Percentiles rank a stretch among this genome's conserved stretches.
Evolutionary conservation across 2,797 vertebrate genomes (phyloP).

Genomic region (Ficedula albicollis): DNA sequence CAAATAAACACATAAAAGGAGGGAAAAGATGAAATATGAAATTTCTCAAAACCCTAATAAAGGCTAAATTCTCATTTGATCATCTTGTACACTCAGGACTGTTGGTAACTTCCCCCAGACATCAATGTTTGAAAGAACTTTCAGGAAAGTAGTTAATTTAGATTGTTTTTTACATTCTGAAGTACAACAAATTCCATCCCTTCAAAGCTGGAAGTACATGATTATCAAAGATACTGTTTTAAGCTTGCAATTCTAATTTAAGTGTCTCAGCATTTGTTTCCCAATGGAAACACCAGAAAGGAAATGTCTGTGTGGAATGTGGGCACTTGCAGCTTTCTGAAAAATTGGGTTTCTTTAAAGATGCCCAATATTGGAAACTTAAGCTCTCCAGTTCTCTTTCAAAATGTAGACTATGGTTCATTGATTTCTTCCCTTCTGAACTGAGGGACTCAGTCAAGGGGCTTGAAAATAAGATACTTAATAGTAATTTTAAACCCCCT

Average conservation of each 20-base stretch:
- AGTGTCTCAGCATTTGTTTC: not conserved
- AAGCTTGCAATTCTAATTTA: not conserved
- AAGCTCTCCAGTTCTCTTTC: constrained; percentile 24
- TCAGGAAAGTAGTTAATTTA: not conserved
- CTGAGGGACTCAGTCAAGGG: constrained; percentile 54
- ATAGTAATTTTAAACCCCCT: constrained; percentile 66
- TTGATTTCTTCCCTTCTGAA: constrained; percentile 52
- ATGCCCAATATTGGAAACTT: constrained; percentile 18
- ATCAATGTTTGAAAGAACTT: not conserved
- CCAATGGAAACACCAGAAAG: not conserved
- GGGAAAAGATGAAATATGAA: not conserved
- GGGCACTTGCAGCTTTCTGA: not conserved
- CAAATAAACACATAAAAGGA: not conserved
- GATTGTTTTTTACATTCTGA: not conserved
- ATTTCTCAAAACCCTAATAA: not conserved
- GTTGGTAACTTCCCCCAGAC: too few species aligned
- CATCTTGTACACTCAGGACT: not conserved
- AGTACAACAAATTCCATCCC: not conserved
- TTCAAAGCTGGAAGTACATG: accelerated
- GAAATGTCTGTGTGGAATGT: not conserved
- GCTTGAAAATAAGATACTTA: constrained; percentile 61
- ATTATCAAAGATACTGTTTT: not conserved
- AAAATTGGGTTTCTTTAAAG: not conserved
- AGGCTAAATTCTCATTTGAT: not conserved
- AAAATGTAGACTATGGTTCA: constrained; percentile 42